Percentiles rank a stretch among this genome's conserved stretches.
phyloP scores from a whole-genome alignment of 2,797 vertebrate species.

The Melopsittacus undulatus region DNA sequence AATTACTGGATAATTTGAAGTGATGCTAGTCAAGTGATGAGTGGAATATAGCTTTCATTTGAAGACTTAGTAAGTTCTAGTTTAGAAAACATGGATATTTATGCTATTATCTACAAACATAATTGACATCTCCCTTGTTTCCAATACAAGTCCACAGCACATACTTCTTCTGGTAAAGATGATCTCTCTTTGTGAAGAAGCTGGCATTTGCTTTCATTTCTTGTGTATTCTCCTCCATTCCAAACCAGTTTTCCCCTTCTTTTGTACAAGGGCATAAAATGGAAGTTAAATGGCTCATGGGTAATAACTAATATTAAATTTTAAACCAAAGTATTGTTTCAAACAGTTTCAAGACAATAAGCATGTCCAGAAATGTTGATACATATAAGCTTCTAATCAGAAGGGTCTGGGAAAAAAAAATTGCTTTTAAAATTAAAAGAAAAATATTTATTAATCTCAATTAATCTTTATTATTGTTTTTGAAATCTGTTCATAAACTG shows the following conservation, averaged over 20 bases:
- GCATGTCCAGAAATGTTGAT: neutral
- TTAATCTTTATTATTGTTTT: too few species aligned
- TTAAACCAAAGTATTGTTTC: neutral
- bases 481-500: neutral
- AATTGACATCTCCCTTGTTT: neutral
- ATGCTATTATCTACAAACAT: neutral
- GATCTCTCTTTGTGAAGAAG: neutral
- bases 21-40: neutral
- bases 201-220: neutral
- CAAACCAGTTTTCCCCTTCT: neutral
- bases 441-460: neutral
- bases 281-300: neutral
- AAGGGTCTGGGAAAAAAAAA: neutral
- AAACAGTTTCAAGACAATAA: too few species aligned
- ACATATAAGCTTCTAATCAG: neutral
- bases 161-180: neutral
- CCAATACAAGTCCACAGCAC: neutral
- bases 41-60: neutral
- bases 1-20: neutral
- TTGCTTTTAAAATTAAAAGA: neutral
- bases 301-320: neutral
- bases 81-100: neutral
- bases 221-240: neutral
- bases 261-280: neutral
- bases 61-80: neutral